These are phyloP conservation scores for Formica selysi DNA, from an alignment of 1,140 invertebrate species.

Conservation along the genomic window DNA sequence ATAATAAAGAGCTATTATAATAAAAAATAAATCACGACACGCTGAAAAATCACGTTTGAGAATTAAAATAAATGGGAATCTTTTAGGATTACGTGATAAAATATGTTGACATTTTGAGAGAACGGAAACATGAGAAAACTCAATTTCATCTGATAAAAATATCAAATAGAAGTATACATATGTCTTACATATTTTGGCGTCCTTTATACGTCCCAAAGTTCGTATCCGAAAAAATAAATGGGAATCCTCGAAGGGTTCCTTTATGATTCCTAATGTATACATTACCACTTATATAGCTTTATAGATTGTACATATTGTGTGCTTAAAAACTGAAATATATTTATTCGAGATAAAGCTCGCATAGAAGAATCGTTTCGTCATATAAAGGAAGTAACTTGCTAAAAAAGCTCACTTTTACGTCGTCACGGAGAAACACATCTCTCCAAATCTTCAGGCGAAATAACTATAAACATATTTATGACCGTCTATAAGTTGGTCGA, in stretches of 20 bases:
- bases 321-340: constrained; percentile 4
- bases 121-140: neutral
- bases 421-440: neutral
- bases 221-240: neutral
- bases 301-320: neutral
- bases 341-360: neutral
- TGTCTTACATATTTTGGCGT: neutral
- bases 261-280: constrained; percentile 24
- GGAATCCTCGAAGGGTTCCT: neutral
- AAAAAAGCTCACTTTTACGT: constrained; percentile 21
- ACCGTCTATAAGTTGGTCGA: constrained; percentile 12
- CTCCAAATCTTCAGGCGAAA: constrained; percentile 33
- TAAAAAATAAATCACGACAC: neutral
- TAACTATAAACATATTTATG: constrained; percentile 49
- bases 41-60: neutral
- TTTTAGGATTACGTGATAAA: neutral
- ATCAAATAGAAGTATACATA: neutral
- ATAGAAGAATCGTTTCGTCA: neutral
- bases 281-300: constrained; percentile 7
- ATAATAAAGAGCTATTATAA: neutral
- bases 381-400: neutral
- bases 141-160: neutral
- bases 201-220: neutral
- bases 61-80: neutral
- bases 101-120: neutral